phyloP scores from a whole-genome alignment of 2,797 vertebrate species.

The Jordanella pulchra region DNA sequence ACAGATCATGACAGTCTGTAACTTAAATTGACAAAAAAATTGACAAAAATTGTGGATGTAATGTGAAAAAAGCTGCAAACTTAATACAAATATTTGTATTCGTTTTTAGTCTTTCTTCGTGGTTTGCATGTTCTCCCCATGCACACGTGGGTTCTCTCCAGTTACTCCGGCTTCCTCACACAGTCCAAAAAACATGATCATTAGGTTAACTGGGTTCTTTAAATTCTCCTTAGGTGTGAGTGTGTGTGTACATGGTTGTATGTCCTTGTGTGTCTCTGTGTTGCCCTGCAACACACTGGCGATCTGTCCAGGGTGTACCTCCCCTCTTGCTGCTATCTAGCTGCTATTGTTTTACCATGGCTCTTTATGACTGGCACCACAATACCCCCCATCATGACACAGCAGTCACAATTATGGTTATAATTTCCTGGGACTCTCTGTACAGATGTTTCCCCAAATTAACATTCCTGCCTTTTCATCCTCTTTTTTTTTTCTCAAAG shows the following conservation, averaged over 20 bases:
- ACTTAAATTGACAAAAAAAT: neutral
- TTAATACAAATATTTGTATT: neutral
- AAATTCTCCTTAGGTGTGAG: no score
- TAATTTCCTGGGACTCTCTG: constrained; percentile 15
- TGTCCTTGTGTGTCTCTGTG: no score
- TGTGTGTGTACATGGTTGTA: no score
- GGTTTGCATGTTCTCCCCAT: no score
- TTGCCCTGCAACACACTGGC: no score
- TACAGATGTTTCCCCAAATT: constrained; percentile 40
- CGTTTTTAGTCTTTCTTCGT: neutral
- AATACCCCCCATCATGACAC: neutral
- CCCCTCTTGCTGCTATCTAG: no score
- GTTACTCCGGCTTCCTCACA: no score
- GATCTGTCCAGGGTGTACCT: no score
- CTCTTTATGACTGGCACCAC: neutral
- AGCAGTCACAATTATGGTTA: constrained; percentile 23
- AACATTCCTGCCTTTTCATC: constrained; percentile 24
- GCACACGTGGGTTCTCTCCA: no score
- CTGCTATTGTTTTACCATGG: no score
- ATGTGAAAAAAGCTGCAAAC: neutral
- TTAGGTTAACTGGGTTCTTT: no score
- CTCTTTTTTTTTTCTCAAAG: constrained; percentile 27
- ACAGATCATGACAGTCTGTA: neutral
- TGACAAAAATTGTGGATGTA: neutral
- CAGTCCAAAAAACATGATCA: no score